phyloP scores from a whole-genome alignment of 1,140 invertebrate species.

The Nasonia vitripennis region DNA sequence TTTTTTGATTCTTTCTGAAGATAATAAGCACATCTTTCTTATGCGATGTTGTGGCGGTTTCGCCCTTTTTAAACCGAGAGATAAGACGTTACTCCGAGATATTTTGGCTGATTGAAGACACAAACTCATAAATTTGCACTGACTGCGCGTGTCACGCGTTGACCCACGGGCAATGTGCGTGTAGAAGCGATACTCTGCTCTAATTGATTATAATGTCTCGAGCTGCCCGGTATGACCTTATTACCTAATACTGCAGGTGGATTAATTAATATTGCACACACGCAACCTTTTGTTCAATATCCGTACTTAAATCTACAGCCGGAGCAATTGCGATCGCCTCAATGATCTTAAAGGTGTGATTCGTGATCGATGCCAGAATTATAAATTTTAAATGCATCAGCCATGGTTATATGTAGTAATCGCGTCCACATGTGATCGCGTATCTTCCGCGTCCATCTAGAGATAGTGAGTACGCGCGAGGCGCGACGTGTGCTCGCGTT shows the following conservation, averaged over 20 bases:
- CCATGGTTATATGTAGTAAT: neutral
- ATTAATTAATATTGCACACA: no score
- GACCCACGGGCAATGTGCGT: constrained; percentile 2
- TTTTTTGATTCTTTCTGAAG: neutral
- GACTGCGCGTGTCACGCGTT: neutral
- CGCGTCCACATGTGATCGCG: constrained; percentile 44
- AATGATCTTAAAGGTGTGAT: no score
- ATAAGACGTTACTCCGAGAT: constrained; percentile 28
- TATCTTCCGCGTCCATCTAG: constrained; percentile 31
- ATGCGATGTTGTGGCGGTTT: neutral
- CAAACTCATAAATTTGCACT: constrained; percentile 34
- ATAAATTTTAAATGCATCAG: no score
- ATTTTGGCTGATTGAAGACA: constrained; percentile 46
- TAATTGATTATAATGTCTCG: no score
- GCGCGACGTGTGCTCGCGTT: constrained; percentile 37
- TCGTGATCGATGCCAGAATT: no score
- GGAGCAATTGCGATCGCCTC: no score
- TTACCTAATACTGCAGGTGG: no score
- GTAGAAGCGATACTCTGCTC: no score
- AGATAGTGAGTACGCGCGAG: no score
- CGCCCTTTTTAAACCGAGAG: constrained; percentile 4
- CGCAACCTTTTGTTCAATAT: no score
- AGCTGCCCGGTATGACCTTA: no score
- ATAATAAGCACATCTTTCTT: neutral
- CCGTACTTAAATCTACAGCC: no score